phyloP scores from a whole-genome alignment of 2,797 vertebrate species.

The Euphonia xanthogaster region DNA sequence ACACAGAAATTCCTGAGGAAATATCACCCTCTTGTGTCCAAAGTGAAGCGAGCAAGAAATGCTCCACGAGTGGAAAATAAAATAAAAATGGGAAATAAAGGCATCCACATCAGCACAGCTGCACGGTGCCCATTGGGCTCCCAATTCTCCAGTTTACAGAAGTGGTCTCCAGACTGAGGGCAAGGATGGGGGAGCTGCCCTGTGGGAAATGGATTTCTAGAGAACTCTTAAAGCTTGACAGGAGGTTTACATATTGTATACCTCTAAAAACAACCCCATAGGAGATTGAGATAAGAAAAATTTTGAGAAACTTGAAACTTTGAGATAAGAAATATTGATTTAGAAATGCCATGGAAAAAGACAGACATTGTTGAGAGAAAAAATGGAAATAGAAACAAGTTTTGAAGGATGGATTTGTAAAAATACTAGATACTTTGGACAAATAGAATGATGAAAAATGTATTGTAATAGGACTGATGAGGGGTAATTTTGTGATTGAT shows the following conservation, averaged over 20 bases:
- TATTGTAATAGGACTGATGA: background rate
- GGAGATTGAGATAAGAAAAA: too few relatives aligned
- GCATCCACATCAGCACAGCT: too few relatives aligned
- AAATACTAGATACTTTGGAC: background rate
- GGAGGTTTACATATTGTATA: background rate
- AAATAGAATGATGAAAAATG: background rate
- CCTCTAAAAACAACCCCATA: too few relatives aligned
- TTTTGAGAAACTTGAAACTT: background rate
- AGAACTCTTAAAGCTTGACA: background rate
- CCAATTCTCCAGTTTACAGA: fast-evolving
- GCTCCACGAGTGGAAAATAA: background rate
- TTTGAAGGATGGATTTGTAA: background rate
- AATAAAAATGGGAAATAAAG: background rate
- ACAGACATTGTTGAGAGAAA: background rate
- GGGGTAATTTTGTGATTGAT: background rate
- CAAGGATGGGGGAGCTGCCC: background rate
- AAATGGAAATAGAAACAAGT: background rate
- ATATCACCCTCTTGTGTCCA: constrained; percentile 56
- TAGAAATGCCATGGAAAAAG: background rate
- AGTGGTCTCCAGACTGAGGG: background rate
- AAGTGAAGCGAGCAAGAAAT: background rate
- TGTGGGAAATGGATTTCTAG: background rate
- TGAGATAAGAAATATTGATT: background rate
- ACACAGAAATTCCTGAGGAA: background rate
- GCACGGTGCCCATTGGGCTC: fast-evolving